A percentile compares a stretch with the other conserved stretches of the same genome.
phyloP scores from a whole-genome alignment of 1,140 invertebrate genomes.

The Nautilus pompilius region DNA sequence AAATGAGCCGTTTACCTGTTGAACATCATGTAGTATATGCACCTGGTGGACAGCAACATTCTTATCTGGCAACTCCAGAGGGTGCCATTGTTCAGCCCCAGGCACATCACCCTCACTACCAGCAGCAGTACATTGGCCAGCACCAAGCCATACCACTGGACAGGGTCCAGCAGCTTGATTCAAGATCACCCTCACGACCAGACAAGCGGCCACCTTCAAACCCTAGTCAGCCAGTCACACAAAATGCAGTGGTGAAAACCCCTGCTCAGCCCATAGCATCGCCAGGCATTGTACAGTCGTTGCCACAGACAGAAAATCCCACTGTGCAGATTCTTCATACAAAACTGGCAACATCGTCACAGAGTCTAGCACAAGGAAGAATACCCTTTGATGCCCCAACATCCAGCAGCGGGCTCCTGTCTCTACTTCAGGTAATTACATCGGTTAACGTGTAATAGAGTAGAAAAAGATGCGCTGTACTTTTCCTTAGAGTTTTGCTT shows the following conservation, averaged over 20 bases:
- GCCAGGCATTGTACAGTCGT: neutral
- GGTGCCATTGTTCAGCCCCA: neutral
- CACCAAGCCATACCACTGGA: constrained; percentile 1
- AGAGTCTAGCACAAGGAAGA: too few species aligned
- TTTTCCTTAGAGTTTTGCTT: too few species aligned
- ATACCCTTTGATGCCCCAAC: too few species aligned
- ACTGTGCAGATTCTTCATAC: too few species aligned
- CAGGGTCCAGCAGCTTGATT: neutral
- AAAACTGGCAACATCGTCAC: too few species aligned
- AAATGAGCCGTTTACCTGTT: neutral
- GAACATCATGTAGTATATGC: neutral
- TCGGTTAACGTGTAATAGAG: too few species aligned
- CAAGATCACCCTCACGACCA: constrained; percentile 3
- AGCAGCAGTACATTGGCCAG: neutral
- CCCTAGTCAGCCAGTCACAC: neutral
- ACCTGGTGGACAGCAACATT: neutral
- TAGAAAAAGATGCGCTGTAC: too few species aligned
- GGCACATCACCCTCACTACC: constrained; percentile 6
- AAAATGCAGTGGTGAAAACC: neutral
- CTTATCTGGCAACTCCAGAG: constrained; percentile 1
- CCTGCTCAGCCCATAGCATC: neutral
- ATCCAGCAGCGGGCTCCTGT: too few species aligned
- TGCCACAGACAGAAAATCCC: too few species aligned
- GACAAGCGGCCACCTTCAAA: constrained; percentile 4
- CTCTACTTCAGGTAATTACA: too few species aligned